A percentile compares a stretch with the other conserved stretches of the same genome.
Evolutionary conservation across 2,797 vertebrate species (phyloP).

Genomic region (Alosa sapidissima): DNA sequence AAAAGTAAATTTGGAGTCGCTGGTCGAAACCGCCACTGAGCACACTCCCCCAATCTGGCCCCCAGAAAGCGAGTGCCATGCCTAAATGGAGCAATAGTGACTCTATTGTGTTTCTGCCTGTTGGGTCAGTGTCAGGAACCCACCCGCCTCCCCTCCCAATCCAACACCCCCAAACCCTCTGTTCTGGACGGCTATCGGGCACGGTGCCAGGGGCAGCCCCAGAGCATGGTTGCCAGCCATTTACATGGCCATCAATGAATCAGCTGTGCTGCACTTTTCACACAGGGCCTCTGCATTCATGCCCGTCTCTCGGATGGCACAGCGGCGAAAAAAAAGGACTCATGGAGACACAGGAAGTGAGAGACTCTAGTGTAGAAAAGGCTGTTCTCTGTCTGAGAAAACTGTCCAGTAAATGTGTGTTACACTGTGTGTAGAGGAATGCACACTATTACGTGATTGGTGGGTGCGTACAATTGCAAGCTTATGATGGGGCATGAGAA

Average conservation of each 20-base stretch:
- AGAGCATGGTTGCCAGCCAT: not conserved
- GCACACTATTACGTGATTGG: not conserved
- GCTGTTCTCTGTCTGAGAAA: not conserved
- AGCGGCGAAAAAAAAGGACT: not conserved
- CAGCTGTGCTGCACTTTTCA: constrained; percentile 7
- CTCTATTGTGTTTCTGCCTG: constrained; percentile 3
- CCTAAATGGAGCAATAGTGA: not conserved
- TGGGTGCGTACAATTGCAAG: not conserved
- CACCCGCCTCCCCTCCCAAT: not conserved
- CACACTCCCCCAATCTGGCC: not conserved
- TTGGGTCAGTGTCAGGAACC: constrained; percentile 1
- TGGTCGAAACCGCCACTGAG: not conserved
- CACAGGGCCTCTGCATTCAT: constrained; percentile 1
- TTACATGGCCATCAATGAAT: constrained; percentile 17
- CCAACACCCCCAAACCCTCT: not conserved
- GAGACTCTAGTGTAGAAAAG: not conserved
- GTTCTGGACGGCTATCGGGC: not conserved
- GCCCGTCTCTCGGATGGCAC: not conserved
- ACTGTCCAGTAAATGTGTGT: not conserved
- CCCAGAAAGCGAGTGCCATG: not conserved
- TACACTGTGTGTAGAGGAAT: not conserved
- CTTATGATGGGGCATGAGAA: not conserved
- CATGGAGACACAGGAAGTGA: constrained; percentile 16
- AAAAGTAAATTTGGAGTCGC: constrained; percentile 3
- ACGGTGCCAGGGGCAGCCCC: not conserved